Evolutionary conservation across 2,797 vertebrate species (phyloP), one percentile per base, ranked within the genome.

Genomic region (Poecilia wingei): DNA sequence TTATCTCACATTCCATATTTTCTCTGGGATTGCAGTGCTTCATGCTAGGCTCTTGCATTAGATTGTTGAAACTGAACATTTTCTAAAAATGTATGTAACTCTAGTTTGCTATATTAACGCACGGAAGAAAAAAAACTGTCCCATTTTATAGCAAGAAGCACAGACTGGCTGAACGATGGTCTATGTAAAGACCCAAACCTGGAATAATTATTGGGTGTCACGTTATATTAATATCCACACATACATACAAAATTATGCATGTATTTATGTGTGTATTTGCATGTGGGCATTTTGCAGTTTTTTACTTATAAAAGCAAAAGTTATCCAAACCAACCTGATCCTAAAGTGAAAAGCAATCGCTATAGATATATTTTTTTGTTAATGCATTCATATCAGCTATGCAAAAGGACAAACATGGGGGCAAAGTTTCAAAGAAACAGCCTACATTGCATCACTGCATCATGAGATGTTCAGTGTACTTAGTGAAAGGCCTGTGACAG

Each of bases 1-100:
- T 72, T 13, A 22, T 6, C 70, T 73, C 36, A 66, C 33, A 31
- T 47, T 69, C 3, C 45, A 83, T 87, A 71, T 41, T 75, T 74
- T 78, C n/a, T 43, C 22, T 72, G 18, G 1, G 14, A 51, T 53
- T 5, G 25, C 13, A 1, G 0, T 47, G 74, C 25, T 78, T 69
- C 8, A 31, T 3, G 4, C 46, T 2, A 28, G 39, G 57, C 49
- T 78, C 18, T 53, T 68, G 45, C 18, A 25, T 22, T 28, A 18
- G 12, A 57, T 18, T 39, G 16, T 43, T 64, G n/a, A 59, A 57
- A 39, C 31, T 3, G 53, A 76, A 76, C 77, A 13, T 68, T 9
- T 53, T n/a, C 13, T 0, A 9, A 82, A 39, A 79, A 75, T 43
- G 1, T 33, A 2, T 55, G 3, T 18, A 0, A 75, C 43, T 46